Evolutionary conservation across 2,113 vertebrate species (phyloP).

Genomic region (Microcebus jonahi): DNA sequence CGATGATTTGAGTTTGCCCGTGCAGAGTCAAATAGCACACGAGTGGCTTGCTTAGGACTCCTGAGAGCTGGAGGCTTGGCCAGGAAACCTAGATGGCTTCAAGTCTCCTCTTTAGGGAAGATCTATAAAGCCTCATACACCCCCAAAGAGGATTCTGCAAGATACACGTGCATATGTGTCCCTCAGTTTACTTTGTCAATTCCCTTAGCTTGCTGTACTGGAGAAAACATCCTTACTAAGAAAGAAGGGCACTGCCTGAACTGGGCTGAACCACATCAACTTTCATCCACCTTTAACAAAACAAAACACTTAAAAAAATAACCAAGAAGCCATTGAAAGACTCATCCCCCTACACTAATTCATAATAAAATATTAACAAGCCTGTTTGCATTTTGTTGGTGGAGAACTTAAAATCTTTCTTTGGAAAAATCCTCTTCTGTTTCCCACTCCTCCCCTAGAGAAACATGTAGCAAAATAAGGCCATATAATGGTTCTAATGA

Average conservation of each 20-base stretch:
- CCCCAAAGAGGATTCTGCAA: neutral
- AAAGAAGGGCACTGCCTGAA: too few species aligned
- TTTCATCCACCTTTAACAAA: neutral
- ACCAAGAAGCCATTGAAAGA: neutral
- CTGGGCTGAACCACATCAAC: neutral
- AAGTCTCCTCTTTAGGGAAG: neutral
- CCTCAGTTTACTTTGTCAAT: neutral
- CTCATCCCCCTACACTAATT: too few species aligned
- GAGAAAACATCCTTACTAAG: neutral
- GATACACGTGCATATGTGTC: fast-evolving
- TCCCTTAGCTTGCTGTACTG: fast-evolving
- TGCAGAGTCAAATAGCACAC: neutral
- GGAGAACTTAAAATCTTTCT: neutral
- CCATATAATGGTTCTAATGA: conserved; percentile 53
- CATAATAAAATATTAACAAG: conserved; percentile 22
- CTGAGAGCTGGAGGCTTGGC: neutral
- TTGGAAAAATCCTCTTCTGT: neutral
- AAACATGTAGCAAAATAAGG: conserved; percentile 47
- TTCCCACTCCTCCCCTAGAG: neutral
- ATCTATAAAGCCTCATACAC: neutral
- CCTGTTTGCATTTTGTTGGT: neutral
- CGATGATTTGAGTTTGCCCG: neutral
- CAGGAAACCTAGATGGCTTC: neutral
- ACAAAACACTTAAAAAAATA: neutral
- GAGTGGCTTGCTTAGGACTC: neutral